phyloP scores from a whole-genome alignment of 2,797 vertebrate species.

The Agapornis canus region DNA sequence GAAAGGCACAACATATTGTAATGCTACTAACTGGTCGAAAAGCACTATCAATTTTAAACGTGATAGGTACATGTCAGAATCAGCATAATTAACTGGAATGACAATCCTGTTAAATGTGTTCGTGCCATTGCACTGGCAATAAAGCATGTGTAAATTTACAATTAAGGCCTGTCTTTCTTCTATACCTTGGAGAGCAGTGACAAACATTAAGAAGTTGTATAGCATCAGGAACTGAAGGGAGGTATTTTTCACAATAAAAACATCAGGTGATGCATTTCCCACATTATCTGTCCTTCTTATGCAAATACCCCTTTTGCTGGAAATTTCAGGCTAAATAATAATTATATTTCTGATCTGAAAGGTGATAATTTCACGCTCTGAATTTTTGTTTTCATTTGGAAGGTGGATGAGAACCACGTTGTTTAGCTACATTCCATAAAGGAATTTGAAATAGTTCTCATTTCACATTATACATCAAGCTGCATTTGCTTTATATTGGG shows the following conservation, averaged over 20 bases:
- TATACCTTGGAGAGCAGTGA: conserved; percentile 60
- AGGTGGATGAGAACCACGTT: conserved; percentile 29
- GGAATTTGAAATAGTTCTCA: conserved; percentile 54
- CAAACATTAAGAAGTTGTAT: conserved; percentile 66
- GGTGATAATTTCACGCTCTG: conserved; percentile 31
- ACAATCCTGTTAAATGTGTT: conserved; percentile 69
- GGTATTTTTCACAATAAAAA: conserved; percentile 73
- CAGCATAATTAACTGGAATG: conserved; percentile 71
- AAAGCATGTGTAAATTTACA: conserved; percentile 73
- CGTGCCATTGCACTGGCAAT: conserved; percentile 65
- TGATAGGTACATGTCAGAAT: conserved; percentile 70
- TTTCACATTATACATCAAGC: conserved; percentile 25
- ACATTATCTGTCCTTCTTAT: conserved; percentile 60
- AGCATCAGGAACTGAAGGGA: conserved; percentile 50
- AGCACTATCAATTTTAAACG: conserved; percentile 52
- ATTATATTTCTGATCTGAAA: conserved; percentile 59
- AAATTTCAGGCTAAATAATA: conserved; percentile 62
- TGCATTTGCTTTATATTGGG: neutral
- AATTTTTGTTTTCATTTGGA: conserved; percentile 48
- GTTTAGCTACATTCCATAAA: conserved; percentile 31
- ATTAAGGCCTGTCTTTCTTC: conserved; percentile 72
- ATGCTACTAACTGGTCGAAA: conserved; percentile 44
- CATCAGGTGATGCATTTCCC: conserved; percentile 59
- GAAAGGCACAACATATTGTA: conserved; percentile 25
- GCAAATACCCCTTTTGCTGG: conserved; percentile 56